Evolutionary conservation across 2,888 invertebrate genomes (phyloP), one percentile per base, ranked within the genome.

Genomic region (Agrochola lota): DNA sequence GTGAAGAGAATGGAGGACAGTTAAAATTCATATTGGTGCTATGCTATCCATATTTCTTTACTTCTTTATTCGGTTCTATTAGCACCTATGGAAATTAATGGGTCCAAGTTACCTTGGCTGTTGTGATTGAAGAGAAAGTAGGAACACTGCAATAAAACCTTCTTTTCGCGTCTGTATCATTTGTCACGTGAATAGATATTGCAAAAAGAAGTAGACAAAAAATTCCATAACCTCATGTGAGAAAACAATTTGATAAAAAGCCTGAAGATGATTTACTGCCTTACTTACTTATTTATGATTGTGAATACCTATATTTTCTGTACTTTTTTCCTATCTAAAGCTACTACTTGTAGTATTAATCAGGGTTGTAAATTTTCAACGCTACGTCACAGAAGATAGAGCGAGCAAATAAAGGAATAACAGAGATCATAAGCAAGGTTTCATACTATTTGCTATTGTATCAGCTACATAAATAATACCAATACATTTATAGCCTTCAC

Each of bases 341-440:
- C 84, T 81, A 76, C 76, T 57, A 81, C 85, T 71, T 74, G 74
- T 78, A 60, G 60, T 81, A 74, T 78, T 91, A 91, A 92, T 91
- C 91, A 88, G 85, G 81, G 92, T 83, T 89, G 92, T 95, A 95
- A 95, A 95, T 94, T 92, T 89, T 88, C 91, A 91, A 91, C 89
- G 90, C 90, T 91, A 90, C 90, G 92, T 92, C 92, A 92, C 82
- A 80, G 80, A 73, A 91, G 92, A 93, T 91, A 92, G 43, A 86
- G 71, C 81, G 77, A 78, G 86, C 83, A 94, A 93, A 93, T 88
- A 92, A 35, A 83, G 80, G 80, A 80, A 80, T 82, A 84, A 74
- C 73, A 82, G 72, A 86, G 87, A 89, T 87, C 86, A 85, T 87
- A 87, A 87, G 85, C 89, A 86, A 91, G 91, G 89, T 90, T 90